phyloP scores from a whole-genome alignment of 2,888 invertebrate genomes.

The Eupsilia transversa region DNA sequence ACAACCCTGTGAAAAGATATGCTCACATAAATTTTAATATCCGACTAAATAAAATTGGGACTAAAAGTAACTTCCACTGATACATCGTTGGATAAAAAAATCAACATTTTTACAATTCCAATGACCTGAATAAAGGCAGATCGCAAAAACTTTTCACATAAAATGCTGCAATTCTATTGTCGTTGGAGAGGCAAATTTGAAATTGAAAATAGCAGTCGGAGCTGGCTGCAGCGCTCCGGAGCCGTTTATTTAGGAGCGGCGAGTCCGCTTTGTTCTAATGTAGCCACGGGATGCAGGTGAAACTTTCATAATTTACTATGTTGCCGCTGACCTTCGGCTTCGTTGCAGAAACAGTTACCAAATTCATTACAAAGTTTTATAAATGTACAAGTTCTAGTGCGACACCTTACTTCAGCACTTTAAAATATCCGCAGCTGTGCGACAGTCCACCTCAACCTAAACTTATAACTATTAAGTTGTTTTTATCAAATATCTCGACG shows the following conservation, averaged over 20 bases:
- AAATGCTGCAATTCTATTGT: conserved; percentile 83
- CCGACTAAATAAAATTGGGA: conserved; percentile 40
- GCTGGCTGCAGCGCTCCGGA: conserved; percentile 72
- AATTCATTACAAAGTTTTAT: conserved; percentile 59
- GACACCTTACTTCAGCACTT: conserved; percentile 27
- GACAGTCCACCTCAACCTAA: conserved; percentile 4
- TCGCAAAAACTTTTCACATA: conserved; percentile 80
- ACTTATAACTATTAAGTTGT: conserved; percentile 23
- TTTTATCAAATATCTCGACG: conserved; percentile 10
- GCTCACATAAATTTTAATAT: conserved; percentile 44
- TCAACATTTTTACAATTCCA: conserved; percentile 73
- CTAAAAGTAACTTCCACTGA: conserved; percentile 52
- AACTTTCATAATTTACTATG: conserved; percentile 80
- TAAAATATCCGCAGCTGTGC: conserved; percentile 34
- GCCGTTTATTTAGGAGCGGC: conserved; percentile 79
- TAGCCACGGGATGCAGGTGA: conserved; percentile 78
- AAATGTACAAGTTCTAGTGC: conserved; percentile 33
- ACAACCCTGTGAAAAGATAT: conserved; percentile 33
- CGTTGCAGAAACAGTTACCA: conserved; percentile 59
- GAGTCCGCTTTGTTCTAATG: conserved; percentile 80
- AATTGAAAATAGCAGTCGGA: conserved; percentile 86
- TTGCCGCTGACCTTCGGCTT: conserved; percentile 67
- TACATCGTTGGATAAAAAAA: conserved; percentile 61
- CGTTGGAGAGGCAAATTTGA: conserved; percentile 84
- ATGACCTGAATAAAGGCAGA: conserved; percentile 76